Base-by-base conservation (phyloP, 2,797 vertebrate species). In the Sternarchorhynchus goeldii region DNA sequence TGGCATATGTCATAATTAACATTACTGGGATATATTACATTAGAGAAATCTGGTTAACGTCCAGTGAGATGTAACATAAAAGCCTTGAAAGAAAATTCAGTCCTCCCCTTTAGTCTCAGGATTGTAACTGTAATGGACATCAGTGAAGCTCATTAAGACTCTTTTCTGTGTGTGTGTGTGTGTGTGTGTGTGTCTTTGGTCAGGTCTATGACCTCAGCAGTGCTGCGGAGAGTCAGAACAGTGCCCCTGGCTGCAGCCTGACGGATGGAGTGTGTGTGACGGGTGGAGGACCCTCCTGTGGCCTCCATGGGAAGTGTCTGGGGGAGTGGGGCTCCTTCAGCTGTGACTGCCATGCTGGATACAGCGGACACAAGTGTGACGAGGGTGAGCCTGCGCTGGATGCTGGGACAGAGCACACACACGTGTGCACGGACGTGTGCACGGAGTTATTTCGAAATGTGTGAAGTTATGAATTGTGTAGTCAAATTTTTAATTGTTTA, bases 201-300 rank as follows among this genome's bases (percentile, higher is more conserved):
- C 80, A 97, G 96, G 90, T 96, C 73, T 96, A 94, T 25, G 94
- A 97, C 88, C 91, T 97, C 88, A 90, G 86, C 77, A 90, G 90
- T 65, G 92, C 96, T 16, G 92, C 93, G 6, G 96, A 96, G 85
- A 95, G 93, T 1, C 81, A 93, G 84, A 93, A 95, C 91, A 94
- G 92, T 0, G 5, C 70, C 50, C 92, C 95, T 0, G 95, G 96
- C 18, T 97, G 96, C 71, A 21, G 86, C 67, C 82, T 93, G 45
- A 95, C 87, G 0, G 95, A 96, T 71, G 90, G 90, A 0, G 89
- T 93, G 85, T 97, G 96, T 62, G 84, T 92, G 74, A 93, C 88
- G 0, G 78, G 84, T 0, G 91, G 89, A 6, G 87, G 89, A 0
- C 89, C 93, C 5, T 93, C 94, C 29, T 97, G 96, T 78, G 95